Percentiles rank a stretch among this genome's conserved stretches.
phyloP scores from a whole-genome alignment of 1,140 invertebrate species.

The Polyergus mexicanus region DNA sequence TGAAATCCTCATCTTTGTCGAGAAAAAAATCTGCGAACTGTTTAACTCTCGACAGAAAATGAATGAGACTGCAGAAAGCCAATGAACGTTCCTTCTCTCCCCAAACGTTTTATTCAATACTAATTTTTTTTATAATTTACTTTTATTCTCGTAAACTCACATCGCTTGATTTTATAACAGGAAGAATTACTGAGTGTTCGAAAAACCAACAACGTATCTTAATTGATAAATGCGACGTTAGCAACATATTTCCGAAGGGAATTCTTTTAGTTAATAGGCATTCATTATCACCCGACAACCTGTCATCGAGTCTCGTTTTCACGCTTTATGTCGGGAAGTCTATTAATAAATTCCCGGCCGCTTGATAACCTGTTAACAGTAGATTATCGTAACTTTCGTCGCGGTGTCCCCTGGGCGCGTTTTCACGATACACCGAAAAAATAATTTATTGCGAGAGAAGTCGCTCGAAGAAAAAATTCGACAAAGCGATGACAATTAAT shows the following conservation, averaged over 20 bases:
- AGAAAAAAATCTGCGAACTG: neutral
- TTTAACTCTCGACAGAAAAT: neutral
- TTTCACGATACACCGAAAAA: slow-evolving; percentile 8
- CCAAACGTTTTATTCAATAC: neutral
- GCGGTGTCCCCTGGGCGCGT: neutral
- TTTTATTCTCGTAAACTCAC: neutral
- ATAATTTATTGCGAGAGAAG: slow-evolving; percentile 13
- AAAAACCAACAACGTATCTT: neutral
- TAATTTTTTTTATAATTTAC: neutral
- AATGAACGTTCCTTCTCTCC: neutral
- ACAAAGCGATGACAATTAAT: slow-evolving; percentile 10
- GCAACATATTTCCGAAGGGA: neutral
- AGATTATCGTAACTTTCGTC: slow-evolving; percentile 42
- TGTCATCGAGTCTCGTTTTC: slow-evolving; percentile 1
- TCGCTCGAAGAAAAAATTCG: neutral
- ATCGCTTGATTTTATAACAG: neutral
- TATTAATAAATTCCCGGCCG: slow-evolving; percentile 38
- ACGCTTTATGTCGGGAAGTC: neutral
- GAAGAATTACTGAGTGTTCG: neutral
- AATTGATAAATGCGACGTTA: neutral
- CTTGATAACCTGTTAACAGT: slow-evolving; percentile 53
- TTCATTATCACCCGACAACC: slow-evolving; percentile 22
- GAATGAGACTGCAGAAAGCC: neutral
- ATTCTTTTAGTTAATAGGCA: slow-evolving; percentile 12
- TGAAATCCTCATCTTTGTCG: neutral